Percentiles rank a stretch among this genome's conserved stretches.
Conservation (phyloP, 2,888 invertebrate genomes). For the Ophioninae sp. region DNA sequence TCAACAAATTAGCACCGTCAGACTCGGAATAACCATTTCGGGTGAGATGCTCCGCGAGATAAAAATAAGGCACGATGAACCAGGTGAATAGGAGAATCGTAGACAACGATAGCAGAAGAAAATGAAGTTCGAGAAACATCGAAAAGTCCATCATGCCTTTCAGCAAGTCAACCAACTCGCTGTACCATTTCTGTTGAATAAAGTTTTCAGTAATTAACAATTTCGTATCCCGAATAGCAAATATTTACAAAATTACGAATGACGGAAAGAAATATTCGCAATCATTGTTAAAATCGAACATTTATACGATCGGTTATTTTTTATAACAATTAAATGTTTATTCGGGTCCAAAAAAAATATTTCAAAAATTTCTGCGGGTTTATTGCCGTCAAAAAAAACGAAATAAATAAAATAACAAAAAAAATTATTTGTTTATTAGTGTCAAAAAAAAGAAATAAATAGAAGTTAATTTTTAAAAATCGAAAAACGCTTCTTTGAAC, state of each 20-base stretch:
- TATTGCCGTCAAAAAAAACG: neutral
- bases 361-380: neutral
- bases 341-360: neutral
- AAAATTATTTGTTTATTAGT: no score
- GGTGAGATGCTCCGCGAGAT: slow-evolving; percentile 92
- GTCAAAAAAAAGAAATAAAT: no score
- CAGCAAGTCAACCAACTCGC: slow-evolving; percentile 85
- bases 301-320: neutral
- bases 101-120: slow-evolving; percentile 91
- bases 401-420: neutral
- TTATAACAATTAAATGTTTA: neutral
- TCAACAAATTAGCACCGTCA: slow-evolving; percentile 90
- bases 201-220: slow-evolving; percentile 29
- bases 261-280: neutral
- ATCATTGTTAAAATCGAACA: neutral
- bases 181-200: slow-evolving; percentile 87
- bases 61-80: slow-evolving; percentile 98
- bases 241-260: neutral
- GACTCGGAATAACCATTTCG: slow-evolving; percentile 87
- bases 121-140: slow-evolving; percentile 89
- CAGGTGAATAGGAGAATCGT: slow-evolving; percentile 95
- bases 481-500: no score
- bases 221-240: neutral
- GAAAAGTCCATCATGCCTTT: slow-evolving; percentile 91
- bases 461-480: no score